phyloP scores from a whole-genome alignment of 2,888 invertebrate species.

The Ametastegia equiseti region DNA sequence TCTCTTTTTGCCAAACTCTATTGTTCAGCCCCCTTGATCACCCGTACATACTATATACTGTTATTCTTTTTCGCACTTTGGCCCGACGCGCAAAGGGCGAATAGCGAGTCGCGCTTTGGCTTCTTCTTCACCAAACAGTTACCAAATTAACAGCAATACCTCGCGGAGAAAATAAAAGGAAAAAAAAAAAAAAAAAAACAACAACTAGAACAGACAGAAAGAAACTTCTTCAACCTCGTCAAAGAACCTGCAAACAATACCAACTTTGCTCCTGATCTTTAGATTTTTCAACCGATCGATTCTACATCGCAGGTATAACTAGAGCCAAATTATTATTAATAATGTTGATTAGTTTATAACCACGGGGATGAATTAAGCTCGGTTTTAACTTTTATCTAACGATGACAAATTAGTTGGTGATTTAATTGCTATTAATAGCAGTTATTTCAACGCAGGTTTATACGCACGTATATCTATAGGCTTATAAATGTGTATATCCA shows the following conservation, averaged over 20 bases:
- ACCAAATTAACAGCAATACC: neutral
- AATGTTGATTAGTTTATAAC: neutral
- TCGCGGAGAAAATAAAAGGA: neutral
- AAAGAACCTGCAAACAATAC: neutral
- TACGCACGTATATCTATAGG: no score
- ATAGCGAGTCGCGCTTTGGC: constrained; percentile 18
- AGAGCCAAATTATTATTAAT: neutral
- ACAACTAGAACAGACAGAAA: neutral
- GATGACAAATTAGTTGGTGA: constrained; percentile 29
- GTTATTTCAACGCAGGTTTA: constrained; percentile 2
- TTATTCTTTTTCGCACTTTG: constrained; percentile 42
- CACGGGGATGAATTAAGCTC: neutral
- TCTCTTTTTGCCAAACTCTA: constrained; percentile 11
- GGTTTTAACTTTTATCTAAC: neutral
- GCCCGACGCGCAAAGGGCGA: neutral
- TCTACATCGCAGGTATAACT: neutral
- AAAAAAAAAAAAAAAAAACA: neutral
- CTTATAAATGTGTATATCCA: no score
- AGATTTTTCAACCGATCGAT: neutral
- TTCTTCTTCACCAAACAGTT: constrained; percentile 41
- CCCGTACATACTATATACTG: no score
- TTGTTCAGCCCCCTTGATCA: constrained; percentile 29
- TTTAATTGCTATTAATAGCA: constrained; percentile 35
- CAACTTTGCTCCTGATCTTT: neutral
- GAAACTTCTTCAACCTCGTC: neutral